Percentiles rank a stretch among this genome's conserved stretches.
Evolutionary conservation across 2,113 vertebrate species (phyloP).

Genomic region (Piprites chloris): DNA sequence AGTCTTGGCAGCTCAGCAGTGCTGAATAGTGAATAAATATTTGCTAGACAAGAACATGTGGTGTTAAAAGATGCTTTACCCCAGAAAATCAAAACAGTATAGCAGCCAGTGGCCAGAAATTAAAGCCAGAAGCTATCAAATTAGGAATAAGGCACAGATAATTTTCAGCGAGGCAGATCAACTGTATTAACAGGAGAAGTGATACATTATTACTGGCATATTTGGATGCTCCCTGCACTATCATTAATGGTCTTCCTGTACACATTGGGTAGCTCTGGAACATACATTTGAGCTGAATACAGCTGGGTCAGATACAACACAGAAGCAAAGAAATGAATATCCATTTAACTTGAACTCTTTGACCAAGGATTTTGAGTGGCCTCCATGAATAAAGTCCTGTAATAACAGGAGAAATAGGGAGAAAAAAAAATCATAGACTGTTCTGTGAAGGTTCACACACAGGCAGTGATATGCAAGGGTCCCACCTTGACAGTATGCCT

Average conservation of each 20-base stretch:
- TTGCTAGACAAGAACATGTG: background rate
- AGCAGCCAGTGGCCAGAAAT: background rate
- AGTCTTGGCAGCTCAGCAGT: background rate
- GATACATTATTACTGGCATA: background rate
- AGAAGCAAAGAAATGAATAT: background rate
- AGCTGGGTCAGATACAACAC: background rate
- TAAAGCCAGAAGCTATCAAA: background rate
- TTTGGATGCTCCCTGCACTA: background rate
- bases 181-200: background rate
- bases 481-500: background rate
- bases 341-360: background rate
- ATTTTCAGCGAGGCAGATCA: background rate
- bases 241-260: background rate
- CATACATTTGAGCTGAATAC: background rate
- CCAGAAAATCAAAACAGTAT: background rate
- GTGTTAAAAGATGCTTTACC: background rate
- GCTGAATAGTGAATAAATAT: background rate
- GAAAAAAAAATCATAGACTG: background rate
- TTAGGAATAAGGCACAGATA: slow-evolving; percentile 44
- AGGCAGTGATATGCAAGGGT: background rate
- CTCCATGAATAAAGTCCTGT: background rate
- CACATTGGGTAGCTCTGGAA: background rate
- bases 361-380: background rate
- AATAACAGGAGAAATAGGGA: background rate
- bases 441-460: background rate